Evolutionary conservation across 2,113 vertebrate genomes (phyloP), one percentile per base, ranked within the genome.

Genomic region (Cyprinodon variegatus): DNA sequence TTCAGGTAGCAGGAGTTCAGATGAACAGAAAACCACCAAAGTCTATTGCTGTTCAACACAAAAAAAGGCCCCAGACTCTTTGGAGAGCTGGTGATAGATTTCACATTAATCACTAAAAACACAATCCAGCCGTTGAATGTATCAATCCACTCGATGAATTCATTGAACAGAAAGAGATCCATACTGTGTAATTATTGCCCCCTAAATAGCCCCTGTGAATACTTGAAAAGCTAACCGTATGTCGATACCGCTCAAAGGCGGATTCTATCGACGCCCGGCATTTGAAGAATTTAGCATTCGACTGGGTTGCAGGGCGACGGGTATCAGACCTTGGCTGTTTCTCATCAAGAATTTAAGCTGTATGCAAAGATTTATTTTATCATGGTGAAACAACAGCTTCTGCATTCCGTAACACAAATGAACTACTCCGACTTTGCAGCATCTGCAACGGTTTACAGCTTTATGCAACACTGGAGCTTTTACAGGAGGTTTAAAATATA

Each of bases 201-300:
- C 75, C 91, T 90, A 90, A 92, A 92, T 79, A 89, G 91, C 84
- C 81, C 78, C 78, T 68, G 85, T 89, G 88, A 88, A 90, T 84
- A 83, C 89, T 86, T 72, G 86, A 88, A 81, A 83, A 89, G 91
- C 88, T 86, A 89, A 91, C 88, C 84, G 81, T 80, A 65, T 83
- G 87, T 90, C 91, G 70, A 88, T 92, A 86, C 61, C 22, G 82
- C 86, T 86, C 85, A 81, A 77, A 91, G 90, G 83, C 38, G 37
- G 70, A 69, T 77, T 82, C 65, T 77, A 90, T 91, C 71, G 88
- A 90, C 46, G 4, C 5, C 38, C 67, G 43, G 67, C 71, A 65
- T 88, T 88, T 86, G 72, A 79, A 87, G 88, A 81, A 78, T 86
- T 70, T 81, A 69, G 81, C 59, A 57, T 88, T 84, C 66, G 76